These are phyloP conservation scores for Hylia prasina DNA, from an alignment of 2,113 vertebrate genomes.

Conservation along the genomic window DNA sequence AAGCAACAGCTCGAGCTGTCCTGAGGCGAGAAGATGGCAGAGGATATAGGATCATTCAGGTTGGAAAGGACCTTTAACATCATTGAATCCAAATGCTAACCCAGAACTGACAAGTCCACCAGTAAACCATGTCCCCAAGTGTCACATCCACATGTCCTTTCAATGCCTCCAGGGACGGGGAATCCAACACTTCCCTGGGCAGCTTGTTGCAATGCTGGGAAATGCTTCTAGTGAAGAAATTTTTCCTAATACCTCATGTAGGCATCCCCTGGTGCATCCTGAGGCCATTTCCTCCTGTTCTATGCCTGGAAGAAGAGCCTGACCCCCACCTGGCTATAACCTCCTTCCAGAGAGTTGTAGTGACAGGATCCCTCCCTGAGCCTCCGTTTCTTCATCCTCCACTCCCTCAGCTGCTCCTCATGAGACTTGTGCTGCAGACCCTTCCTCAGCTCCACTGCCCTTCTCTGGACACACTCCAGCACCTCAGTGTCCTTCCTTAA, in stretches of 20 bases:
- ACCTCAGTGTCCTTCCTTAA: background rate
- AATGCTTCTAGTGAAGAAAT: background rate
- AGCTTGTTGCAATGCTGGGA: background rate
- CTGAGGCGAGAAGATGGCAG: background rate
- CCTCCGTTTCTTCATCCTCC: background rate
- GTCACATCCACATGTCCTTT: accelerated
- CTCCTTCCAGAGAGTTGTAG: background rate
- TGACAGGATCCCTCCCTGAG: background rate
- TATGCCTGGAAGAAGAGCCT: background rate
- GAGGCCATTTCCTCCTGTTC: background rate
- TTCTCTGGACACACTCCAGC: background rate
- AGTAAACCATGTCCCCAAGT: background rate
- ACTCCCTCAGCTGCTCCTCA: background rate
- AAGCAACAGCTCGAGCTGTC: background rate
- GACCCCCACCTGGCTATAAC: background rate
- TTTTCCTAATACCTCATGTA: background rate
- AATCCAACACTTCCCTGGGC: background rate
- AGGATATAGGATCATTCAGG: background rate
- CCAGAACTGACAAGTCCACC: background rate
- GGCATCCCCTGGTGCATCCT: background rate
- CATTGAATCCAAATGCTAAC: background rate
- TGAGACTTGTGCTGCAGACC: accelerated
- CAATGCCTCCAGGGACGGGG: background rate
- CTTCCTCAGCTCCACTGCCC: accelerated
- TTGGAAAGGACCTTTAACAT: background rate